Percentiles rank a stretch among this genome's conserved stretches.
Conservation (phyloP, 2,888 invertebrate genomes). For the Drosophila testacea region DNA sequence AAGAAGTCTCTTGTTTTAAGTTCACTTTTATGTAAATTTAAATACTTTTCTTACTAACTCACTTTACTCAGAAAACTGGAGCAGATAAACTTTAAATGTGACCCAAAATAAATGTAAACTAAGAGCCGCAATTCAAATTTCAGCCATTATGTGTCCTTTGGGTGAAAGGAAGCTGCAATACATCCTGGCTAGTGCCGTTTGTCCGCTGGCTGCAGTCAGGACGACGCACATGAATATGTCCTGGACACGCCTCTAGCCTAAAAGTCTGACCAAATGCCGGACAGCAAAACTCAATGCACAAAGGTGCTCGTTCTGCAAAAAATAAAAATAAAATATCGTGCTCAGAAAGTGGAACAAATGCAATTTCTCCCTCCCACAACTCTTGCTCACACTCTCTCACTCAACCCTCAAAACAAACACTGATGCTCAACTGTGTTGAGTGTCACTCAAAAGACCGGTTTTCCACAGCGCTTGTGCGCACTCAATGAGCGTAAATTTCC, state of each 20-base stretch:
- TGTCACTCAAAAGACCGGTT: constrained; percentile 47
- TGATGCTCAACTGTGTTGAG: constrained; percentile 29
- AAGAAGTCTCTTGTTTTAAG: not conserved
- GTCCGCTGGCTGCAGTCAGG: constrained; percentile 24
- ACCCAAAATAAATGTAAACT: constrained; percentile 4
- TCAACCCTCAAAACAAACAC: constrained; percentile 4
- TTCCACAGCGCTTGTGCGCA: constrained; percentile 43
- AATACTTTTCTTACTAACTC: not conserved
- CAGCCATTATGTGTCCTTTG: constrained; percentile 67
- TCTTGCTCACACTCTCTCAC: not conserved
- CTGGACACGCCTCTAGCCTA: constrained; percentile 56
- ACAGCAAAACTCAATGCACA: constrained; percentile 65
- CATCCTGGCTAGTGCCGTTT: constrained; percentile 42
- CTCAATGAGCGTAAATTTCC: constrained; percentile 23
- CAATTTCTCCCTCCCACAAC: constrained; percentile 22
- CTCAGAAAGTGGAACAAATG: constrained; percentile 71
- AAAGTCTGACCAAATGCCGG: constrained; percentile 61
- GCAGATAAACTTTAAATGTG: constrained; percentile 10
- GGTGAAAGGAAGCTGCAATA: constrained; percentile 48
- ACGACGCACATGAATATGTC: constrained; percentile 31
- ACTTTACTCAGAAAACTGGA: not conserved
- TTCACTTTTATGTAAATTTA: not conserved
- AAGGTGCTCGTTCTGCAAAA: constrained; percentile 41
- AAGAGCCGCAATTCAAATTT: constrained; percentile 56
- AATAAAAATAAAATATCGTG: constrained; percentile 35